Evolutionary conservation across 2,888 invertebrate species (phyloP), one percentile per base, ranked within the genome.

Genomic region (Anticlea derivata): DNA sequence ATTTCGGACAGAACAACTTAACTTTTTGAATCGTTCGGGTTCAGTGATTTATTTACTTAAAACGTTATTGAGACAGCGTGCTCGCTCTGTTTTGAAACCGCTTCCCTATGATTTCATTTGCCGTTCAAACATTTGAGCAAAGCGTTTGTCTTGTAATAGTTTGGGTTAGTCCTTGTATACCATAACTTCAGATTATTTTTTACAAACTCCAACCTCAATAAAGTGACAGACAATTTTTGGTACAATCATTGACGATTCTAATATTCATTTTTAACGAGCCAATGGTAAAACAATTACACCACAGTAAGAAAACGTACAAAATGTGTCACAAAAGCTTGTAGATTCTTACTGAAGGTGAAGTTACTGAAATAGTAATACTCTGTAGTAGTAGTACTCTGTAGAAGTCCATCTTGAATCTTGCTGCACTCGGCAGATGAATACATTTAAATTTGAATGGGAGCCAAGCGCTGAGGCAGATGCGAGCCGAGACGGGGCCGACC

Each of bases 361-460:
- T 38, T 43, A 53, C 50, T 50, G 41, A 58, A 58, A 55, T 56
- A 58, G 46, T 51, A 34, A 55, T 37, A 61, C 59, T n/a, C n/a
- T n/a, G n/a, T n/a, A n/a, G n/a, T n/a, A n/a, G n/a, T n/a, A 58
- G 43, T 48, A 47, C 50, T 56, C 38, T 47, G 40, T 50, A 50
- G 30, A 39, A 50, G 57, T 49, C 45, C 37, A 45, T 60, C 58
- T 51, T 43, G 58, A 34, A 45, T 60, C 58, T 51, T 43, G 58
- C 60, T 38, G 59, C 61, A 54, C 52, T 52, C 59, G 58, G 63
- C 57, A 65, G 65, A 65, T 60, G 65, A 68, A 66, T 70, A 70
- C 68, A 73, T 80, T 76, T 75, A 67, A 78, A 83, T 84, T 86
- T 85, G 83, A 86, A 83, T 82, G 60, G 67, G 72, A 75, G 80